A percentile compares a stretch with the other conserved stretches of the same genome.
Evolutionary conservation across 2,888 invertebrate genomes (phyloP).

Genomic region (Cetonia aurata): DNA sequence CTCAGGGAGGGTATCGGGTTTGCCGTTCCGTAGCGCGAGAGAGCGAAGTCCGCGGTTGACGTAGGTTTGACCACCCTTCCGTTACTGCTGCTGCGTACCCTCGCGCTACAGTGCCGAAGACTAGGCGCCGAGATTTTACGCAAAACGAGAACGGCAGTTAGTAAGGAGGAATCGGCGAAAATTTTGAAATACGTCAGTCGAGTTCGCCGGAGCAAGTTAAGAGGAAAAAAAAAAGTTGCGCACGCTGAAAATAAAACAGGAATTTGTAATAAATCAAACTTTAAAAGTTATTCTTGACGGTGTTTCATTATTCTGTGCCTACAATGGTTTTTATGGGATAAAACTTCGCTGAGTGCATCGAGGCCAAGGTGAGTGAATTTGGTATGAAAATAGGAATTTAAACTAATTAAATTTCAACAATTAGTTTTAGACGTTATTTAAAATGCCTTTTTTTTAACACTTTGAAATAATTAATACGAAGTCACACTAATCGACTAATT

Average conservation of each 20-base stretch:
- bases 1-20: slow-evolving; percentile 22
- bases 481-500: too few relatives aligned
- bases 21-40: slow-evolving; percentile 24
- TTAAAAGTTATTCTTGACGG: too few relatives aligned
- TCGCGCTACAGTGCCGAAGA: background rate
- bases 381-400: too few relatives aligned
- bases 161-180: background rate
- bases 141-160: background rate
- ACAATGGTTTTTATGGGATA: background rate
- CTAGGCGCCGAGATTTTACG: slow-evolving; percentile 8
- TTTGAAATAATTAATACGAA: too few relatives aligned
- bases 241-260: background rate
- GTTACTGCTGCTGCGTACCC: slow-evolving; percentile 14
- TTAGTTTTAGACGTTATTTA: too few relatives aligned
- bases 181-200: background rate
- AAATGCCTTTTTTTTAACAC: too few relatives aligned
- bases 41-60: slow-evolving; percentile 30
- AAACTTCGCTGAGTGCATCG: too few relatives aligned
- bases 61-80: slow-evolving; percentile 23
- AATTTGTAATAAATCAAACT: slow-evolving; percentile 11
- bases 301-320: background rate
- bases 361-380: too few relatives aligned
- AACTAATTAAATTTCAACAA: too few relatives aligned
- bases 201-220: background rate
- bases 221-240: background rate